These are phyloP conservation scores for Clarias batrachus DNA, from an alignment of 2,113 vertebrate genomes.

Conservation along the genomic window DNA sequence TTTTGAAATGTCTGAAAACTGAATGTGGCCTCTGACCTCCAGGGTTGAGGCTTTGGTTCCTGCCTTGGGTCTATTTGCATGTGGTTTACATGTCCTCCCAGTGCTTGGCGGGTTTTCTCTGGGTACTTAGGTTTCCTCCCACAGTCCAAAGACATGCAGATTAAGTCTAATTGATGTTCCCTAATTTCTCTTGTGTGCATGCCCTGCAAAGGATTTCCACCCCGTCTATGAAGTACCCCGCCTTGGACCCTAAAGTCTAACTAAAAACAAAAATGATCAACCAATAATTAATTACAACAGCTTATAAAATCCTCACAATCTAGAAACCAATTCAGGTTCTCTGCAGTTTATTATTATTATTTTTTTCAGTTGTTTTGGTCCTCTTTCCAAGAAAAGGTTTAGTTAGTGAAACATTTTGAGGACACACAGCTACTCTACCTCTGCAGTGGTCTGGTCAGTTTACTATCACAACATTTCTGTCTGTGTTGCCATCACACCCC, in stretches of 20 bases:
- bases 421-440: background rate
- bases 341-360: background rate
- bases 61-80: no score
- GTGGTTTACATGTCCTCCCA: no score
- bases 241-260: background rate
- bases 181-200: no score
- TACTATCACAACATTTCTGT: conserved; percentile 15
- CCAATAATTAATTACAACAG: background rate
- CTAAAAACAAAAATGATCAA: background rate
- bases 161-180: no score
- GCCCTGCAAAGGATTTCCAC: no score
- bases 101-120: no score
- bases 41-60: no score
- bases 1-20: background rate
- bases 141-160: no score
- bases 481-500: conserved; percentile 35
- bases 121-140: no score
- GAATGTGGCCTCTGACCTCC: no score
- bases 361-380: background rate
- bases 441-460: background rate
- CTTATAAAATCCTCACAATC: background rate
- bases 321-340: background rate
- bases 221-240: no score
- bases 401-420: background rate
- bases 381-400: background rate